A percentile compares a stretch with the other conserved stretches of the same genome.
Conservation (phyloP, 2,113 vertebrate species). For the Aleadryas rufinucha region DNA sequence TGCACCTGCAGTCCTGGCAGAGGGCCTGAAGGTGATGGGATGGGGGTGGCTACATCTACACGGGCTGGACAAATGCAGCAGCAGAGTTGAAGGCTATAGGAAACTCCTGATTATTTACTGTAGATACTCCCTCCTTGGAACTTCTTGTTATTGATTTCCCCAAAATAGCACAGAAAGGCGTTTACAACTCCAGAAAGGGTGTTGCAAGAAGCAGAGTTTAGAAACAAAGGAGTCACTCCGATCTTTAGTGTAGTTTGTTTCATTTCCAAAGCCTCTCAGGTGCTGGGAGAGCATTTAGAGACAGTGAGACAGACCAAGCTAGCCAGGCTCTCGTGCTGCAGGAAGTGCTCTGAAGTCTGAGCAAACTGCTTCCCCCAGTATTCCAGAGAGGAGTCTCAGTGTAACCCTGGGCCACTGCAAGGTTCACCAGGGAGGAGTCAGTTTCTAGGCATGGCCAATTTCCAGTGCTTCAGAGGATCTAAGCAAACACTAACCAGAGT, state of each 20-base stretch:
- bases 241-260: background rate
- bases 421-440: background rate
- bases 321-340: background rate
- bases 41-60: background rate
- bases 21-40: background rate
- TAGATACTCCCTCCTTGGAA: background rate
- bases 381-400: background rate
- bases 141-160: background rate
- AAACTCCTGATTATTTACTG: background rate
- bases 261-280: background rate
- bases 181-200: background rate
- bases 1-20: background rate
- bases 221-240: background rate
- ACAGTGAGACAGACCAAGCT: background rate
- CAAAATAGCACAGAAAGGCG: background rate
- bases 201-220: background rate
- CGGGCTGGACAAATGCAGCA: background rate
- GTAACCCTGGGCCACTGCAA: background rate
- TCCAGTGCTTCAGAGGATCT: conserved; percentile 1
- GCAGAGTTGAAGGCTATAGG: background rate
- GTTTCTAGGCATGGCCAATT: background rate
- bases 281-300: background rate
- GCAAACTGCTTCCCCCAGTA: background rate
- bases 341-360: background rate
- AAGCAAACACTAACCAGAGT: background rate